Conservation (phyloP, 2,113 vertebrate species). For the Elaphurus davidianus region DNA sequence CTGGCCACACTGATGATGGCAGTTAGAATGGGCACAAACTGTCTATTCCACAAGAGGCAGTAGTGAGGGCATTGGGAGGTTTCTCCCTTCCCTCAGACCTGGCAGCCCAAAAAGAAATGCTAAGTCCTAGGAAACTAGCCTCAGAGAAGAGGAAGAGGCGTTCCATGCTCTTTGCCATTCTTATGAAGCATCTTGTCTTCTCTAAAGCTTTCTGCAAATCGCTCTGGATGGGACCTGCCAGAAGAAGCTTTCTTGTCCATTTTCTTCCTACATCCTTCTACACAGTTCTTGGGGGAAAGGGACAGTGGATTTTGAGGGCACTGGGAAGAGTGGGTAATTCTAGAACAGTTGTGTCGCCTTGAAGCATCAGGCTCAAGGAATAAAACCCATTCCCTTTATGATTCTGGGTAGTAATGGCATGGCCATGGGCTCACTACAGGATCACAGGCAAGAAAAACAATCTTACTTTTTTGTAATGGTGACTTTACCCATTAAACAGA, state of each 20-base stretch:
- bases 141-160: neutral
- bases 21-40: neutral
- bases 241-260: neutral
- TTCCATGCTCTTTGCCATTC: neutral
- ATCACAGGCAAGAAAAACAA: neutral
- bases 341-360: neutral
- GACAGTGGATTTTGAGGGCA: neutral
- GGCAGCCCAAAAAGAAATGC: neutral
- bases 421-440: neutral
- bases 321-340: neutral
- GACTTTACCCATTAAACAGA: neutral
- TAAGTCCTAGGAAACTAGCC: neutral
- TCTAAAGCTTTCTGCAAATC: neutral
- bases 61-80: neutral
- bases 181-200: conserved; percentile 11
- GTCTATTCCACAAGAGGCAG: neutral
- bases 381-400: neutral
- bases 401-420: neutral
- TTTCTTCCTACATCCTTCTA: neutral
- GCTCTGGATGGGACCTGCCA: neutral
- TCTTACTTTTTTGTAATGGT: neutral
- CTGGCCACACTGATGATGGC: neutral
- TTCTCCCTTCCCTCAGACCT: neutral
- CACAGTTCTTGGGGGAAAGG: neutral
- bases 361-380: neutral